Base-by-base conservation (phyloP, 2,113 vertebrate species). In the Leucopsar rothschildi region DNA sequence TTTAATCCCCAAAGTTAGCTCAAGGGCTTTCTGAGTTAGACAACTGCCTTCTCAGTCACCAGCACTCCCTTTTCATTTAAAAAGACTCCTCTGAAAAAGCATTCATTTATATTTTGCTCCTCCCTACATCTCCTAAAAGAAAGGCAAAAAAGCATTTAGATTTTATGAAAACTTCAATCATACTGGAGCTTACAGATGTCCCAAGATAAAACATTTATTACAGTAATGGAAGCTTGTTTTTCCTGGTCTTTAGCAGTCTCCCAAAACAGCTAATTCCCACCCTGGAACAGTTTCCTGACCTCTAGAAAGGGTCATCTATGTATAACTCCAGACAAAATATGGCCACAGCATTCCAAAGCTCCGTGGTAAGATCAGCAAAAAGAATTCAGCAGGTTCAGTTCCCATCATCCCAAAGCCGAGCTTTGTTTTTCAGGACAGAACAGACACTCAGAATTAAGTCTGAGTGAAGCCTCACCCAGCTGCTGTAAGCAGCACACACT, bases 261-360 rank as follows among this genome's bases (percentile, higher is more conserved):
- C 66, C 56, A 70, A 45, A 93, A 28, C 27, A 60, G 76, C 55
- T 15, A 57, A 86, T 80, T 96, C 88, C 93, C 57, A 90, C 55
- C 33, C 55, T 76, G 53, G 45, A 96, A 86, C 66, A 40, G 56
- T 52, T 94, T 80, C 40, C 69, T 93, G 92, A 93, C 84, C 86
- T 93, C 81, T 72, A 50, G 53, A 85, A 92, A 88, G 53, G 80
- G 82, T 89, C 90, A 90, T 50, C 84, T 91, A 79, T 95, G 60
- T 88, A 80, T 93, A 96, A 85, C 77, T 52, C 20, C 15, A 94
- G 87, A 91, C 49, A 95, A 96, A 94, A 93, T n/a, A 95, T 6
- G 47, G 42, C 64, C 63, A 37, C 1, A 12, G 63, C 75, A 90
- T 91, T 94, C 82, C 82, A 57, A 33, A 52, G 23, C 63, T 86